Evolutionary conservation across 2,888 invertebrate species (phyloP).

Genomic region (Sylvicola fuscatus): DNA sequence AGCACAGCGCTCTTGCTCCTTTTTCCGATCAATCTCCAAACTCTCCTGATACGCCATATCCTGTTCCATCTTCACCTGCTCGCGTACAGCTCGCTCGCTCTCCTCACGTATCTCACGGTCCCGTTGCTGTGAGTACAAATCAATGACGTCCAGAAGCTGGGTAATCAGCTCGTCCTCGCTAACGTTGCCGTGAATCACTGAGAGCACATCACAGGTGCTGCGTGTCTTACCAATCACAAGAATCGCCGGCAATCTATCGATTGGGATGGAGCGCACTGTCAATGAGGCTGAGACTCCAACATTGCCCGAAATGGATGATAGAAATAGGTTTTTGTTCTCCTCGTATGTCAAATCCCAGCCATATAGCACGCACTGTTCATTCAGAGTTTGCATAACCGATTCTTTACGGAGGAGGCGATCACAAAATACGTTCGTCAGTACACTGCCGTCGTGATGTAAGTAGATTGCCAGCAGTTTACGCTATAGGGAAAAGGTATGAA

Average conservation of each 20-base stretch:
- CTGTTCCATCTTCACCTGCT: conserved; percentile 79
- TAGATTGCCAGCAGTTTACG: conserved; percentile 86
- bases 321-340: conserved; percentile 64
- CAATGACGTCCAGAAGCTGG: conserved; percentile 68
- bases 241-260: conserved; percentile 73
- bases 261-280: conserved; percentile 66
- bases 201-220: conserved; percentile 75
- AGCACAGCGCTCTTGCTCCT: conserved; percentile 65
- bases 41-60: conserved; percentile 85
- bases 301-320: conserved; percentile 50
- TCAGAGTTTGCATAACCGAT: conserved; percentile 71
- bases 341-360: conserved; percentile 93
- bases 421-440: conserved; percentile 92
- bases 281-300: conserved; percentile 68
- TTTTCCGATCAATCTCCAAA: conserved; percentile 54
- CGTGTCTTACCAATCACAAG: conserved; percentile 76
- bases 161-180: conserved; percentile 77
- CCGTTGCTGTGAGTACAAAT: conserved; percentile 60
- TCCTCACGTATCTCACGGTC: conserved; percentile 63
- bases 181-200: conserved; percentile 77
- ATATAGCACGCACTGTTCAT: conserved; percentile 81
- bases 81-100: conserved; percentile 71
- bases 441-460: conserved; percentile 89
- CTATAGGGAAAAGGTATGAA: conserved; percentile 28
- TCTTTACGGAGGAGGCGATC: conserved; percentile 84